Evolutionary conservation across 2,888 invertebrate genomes (phyloP), one percentile per base, ranked within the genome.

Genomic region (Eristalis tenax): DNA sequence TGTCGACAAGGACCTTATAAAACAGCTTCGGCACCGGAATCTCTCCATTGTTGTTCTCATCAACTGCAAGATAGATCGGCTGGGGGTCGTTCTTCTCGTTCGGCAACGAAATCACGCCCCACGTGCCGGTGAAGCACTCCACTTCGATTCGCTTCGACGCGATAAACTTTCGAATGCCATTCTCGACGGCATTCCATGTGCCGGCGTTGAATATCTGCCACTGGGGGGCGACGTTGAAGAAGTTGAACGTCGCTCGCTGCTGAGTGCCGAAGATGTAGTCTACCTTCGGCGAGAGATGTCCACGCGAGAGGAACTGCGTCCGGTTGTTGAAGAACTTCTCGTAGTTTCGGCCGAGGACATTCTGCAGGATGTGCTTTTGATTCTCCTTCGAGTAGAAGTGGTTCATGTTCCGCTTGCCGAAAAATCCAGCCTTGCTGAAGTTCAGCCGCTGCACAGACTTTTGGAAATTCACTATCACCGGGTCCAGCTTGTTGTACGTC

Each of bases 201-300:
- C 94, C 94, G 0, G 91, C 94, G 89, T 96, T 95, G 89, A 95
- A 94, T 2, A 92, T 92, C 89, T 94, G 93, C 94, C 94, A 95
- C 88, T 95, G 94, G 0, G 95, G 95, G 0, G 94, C 94, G 0
- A 91, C 93, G 89, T 95, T 95, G 10, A 94, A 91, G 89, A 94
- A 95, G 89, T 93, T 94, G 89, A 94, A 95, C 3, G 94, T 94
- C 5, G 94, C 93, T 15, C 92, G 91, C 88, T 95, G 94, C 83
- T 94, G 94, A 4, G 91, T 90, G 18, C 92, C 93, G 90, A 93
- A 94, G 69, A 94, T 93, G 88, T 94, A 93, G 90, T 95, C 94
- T 0, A 93, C 92, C 89, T 93, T 94, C 5, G 95, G 94, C 0
- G 93, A 92, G 66, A 94, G 89, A 90, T 94, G 95, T 18, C 95